A percentile compares a stretch with the other conserved stretches of the same genome.
Conservation (phyloP, 2,888 invertebrate species). For the Arge pagana region DNA sequence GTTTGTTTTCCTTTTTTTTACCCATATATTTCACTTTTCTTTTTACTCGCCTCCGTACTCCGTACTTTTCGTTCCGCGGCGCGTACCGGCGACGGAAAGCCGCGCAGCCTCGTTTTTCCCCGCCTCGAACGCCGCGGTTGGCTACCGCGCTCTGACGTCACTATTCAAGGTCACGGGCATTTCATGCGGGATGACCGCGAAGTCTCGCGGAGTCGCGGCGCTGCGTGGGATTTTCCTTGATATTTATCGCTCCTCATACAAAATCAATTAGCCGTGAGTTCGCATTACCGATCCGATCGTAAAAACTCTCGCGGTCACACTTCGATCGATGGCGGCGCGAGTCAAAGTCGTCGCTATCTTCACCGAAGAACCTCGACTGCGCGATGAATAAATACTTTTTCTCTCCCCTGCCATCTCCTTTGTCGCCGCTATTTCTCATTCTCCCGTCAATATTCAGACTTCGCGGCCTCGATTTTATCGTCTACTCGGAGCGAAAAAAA, state of each 20-base stretch:
- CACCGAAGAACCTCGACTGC: too few species aligned
- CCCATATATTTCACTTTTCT: background rate
- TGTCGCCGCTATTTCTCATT: background rate
- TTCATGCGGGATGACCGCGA: too few species aligned
- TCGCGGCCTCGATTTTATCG: too few species aligned
- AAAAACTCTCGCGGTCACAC: constrained; percentile 35
- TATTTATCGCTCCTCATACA: constrained; percentile 37
- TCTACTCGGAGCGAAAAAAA: too few species aligned
- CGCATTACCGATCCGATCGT: constrained; percentile 34
- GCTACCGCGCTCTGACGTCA: too few species aligned
- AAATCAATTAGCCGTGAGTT: constrained; percentile 37
- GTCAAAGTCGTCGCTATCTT: constrained; percentile 33
- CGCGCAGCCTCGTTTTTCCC: too few species aligned
- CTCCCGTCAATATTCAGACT: too few species aligned
- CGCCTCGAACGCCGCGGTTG: too few species aligned
- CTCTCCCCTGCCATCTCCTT: background rate
- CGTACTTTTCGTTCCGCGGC: background rate
- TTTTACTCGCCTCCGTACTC: background rate
- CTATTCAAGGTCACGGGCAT: too few species aligned
- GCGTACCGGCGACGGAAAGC: too few species aligned
- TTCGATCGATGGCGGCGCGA: constrained; percentile 32
- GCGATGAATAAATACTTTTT: constrained; percentile 24
- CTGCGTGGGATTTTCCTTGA: constrained; percentile 26
- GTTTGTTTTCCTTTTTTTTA: background rate
- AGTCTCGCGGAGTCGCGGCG: too few species aligned